Evolutionary conservation across 2,888 invertebrate species (phyloP), one percentile per base, ranked within the genome.

Genomic region (Agriopis aurantiaria): DNA sequence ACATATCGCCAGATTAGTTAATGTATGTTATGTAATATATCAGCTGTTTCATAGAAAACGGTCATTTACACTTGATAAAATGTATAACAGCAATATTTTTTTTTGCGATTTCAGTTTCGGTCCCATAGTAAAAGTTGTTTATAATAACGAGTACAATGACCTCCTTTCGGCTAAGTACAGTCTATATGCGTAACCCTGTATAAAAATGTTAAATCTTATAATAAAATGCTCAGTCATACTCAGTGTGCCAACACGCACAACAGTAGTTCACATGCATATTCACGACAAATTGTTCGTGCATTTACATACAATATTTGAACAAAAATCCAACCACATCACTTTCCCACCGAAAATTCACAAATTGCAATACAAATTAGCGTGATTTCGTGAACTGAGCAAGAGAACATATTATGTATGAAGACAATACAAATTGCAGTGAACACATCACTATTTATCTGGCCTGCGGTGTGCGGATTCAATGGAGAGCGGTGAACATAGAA

Each of bases 361-460:
- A 69, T 63, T 56, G 62, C 52, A 41, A 53, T 64, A 68, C 63
- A 61, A 72, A 61, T 65, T 66, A 61, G 61, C 53, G 68, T 59
- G 60, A 68, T 56, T 68, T 69, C 59, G 45, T 61, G 61, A 59
- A 64, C 56, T 58, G 60, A 57, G 63, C 51, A 62, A 65, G 23
- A 56, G 14, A 57, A 57, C 45, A 45, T 33, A 46, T 74, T 72
- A 71, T 76, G 68, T 65, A 68, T 56, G 56, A 68, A 72, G 33
- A 33, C 53, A 67, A 71, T 58, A 70, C 68, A 63, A 68, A 71
- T 68, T 62, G 58, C 51, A 53, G 17, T 64, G 69, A 74, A 69
- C 67, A 73, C 65, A 72, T 73, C 66, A 71, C 66, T 72, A 66
- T 55, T 65, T 59, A 72, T 64, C 41, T 59, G 67, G 61, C 51